A percentile compares a stretch with the other conserved stretches of the same genome.
Evolutionary conservation across 2,113 vertebrate genomes (phyloP).

Genomic region (Sinosuthora webbiana): DNA sequence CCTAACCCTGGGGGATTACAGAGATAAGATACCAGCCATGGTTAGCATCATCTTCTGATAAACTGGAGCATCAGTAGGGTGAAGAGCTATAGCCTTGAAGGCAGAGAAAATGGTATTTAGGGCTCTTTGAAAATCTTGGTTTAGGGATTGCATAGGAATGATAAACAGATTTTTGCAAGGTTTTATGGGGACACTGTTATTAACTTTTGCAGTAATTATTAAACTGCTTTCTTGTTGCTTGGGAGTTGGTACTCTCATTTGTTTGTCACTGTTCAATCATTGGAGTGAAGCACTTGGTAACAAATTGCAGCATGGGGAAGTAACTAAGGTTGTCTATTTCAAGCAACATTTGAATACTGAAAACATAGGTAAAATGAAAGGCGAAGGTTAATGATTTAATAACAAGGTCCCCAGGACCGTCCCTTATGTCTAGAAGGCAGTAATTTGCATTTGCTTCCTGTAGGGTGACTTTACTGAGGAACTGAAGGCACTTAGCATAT

Average conservation of each 20-base stretch:
- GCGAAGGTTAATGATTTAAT: conserved; percentile 30
- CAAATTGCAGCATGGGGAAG: neutral
- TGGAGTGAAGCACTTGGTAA: neutral
- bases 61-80: neutral
- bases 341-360: conserved; percentile 4
- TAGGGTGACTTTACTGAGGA: neutral
- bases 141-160: neutral
- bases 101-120: neutral
- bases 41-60: neutral
- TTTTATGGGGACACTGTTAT: neutral
- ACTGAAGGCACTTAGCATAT: neutral
- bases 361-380: conserved; percentile 7
- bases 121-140: neutral
- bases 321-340: neutral
- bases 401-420: neutral
- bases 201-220: neutral
- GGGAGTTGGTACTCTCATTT: neutral
- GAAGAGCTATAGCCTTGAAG: neutral
- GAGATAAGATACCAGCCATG: conserved; percentile 12
- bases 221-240: neutral
- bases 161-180: neutral
- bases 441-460: conserved; percentile 41
- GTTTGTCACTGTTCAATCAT: neutral
- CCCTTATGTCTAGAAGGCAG: neutral
- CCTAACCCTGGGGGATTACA: neutral